Conservation (phyloP, 2,797 vertebrate species). For the Heterohyrax brucei region DNA sequence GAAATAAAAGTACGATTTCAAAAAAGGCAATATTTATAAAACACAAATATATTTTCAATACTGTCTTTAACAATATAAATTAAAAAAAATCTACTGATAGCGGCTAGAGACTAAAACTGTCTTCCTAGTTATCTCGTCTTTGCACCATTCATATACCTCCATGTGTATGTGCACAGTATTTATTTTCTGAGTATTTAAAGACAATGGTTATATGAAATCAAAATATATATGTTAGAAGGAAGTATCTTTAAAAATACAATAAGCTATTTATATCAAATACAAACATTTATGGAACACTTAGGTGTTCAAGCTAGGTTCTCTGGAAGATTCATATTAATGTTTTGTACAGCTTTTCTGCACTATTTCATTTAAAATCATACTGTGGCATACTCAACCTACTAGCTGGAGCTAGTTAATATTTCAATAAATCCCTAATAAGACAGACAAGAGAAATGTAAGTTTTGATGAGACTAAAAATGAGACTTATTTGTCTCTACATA, state of each 20-base stretch:
- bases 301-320: neutral
- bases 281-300: neutral
- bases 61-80: neutral
- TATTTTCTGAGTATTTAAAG: neutral
- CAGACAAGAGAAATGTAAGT: neutral
- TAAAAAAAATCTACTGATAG: neutral
- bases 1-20: constrained; percentile 1
- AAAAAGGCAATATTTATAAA: neutral
- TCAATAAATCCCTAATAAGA: neutral
- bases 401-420: neutral
- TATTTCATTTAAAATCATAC: neutral
- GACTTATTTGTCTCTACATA: neutral
- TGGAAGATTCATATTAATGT: neutral
- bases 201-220: neutral
- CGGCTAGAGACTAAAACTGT: neutral
- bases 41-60: neutral
- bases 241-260: neutral
- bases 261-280: neutral
- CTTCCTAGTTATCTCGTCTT: constrained; percentile 32
- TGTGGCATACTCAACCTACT: neutral
- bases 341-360: neutral
- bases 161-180: neutral
- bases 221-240: neutral
- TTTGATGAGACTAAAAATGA: neutral
- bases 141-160: neutral